Evolutionary conservation across 2,888 invertebrate species (phyloP).

Genomic region (Exocentrus adspersus): DNA sequence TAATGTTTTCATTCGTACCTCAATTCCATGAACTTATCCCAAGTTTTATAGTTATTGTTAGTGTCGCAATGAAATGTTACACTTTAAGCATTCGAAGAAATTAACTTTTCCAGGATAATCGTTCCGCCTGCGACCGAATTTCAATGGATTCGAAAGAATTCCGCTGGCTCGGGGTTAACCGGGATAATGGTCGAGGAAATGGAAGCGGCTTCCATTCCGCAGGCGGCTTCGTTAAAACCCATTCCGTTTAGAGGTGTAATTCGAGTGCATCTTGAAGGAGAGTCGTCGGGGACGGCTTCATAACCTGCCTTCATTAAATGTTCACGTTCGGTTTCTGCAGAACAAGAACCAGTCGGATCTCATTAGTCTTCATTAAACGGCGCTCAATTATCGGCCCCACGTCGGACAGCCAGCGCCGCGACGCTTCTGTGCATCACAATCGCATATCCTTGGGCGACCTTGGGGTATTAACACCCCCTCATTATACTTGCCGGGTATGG

Average conservation of each 20-base stretch:
- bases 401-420: conserved; percentile 17
- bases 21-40: conserved; percentile 26
- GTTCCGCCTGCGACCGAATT: conserved; percentile 17
- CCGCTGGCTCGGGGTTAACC: conserved; percentile 23
- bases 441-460: conserved; percentile 14
- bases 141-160: conserved; percentile 26
- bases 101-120: conserved; percentile 28
- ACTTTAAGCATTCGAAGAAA: conserved; percentile 23
- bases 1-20: conserved; percentile 27
- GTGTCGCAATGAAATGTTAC: conserved; percentile 25
- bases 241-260: conserved; percentile 45
- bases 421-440: conserved; percentile 19
- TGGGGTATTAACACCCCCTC: not conserved
- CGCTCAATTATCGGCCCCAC: conserved; percentile 52
- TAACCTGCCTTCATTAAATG: conserved; percentile 57
- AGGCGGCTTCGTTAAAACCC: conserved; percentile 43
- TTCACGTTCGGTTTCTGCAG: conserved; percentile 58
- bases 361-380: conserved; percentile 57
- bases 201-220: conserved; percentile 32
- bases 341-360: conserved; percentile 54
- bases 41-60: conserved; percentile 29
- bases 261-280: conserved; percentile 49
- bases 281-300: conserved; percentile 36
- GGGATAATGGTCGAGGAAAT: conserved; percentile 26
- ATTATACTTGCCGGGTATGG: not conserved